These are phyloP conservation scores for Aphodius sticticus DNA, from an alignment of 2,888 invertebrate genomes.

Conservation along the genomic window DNA sequence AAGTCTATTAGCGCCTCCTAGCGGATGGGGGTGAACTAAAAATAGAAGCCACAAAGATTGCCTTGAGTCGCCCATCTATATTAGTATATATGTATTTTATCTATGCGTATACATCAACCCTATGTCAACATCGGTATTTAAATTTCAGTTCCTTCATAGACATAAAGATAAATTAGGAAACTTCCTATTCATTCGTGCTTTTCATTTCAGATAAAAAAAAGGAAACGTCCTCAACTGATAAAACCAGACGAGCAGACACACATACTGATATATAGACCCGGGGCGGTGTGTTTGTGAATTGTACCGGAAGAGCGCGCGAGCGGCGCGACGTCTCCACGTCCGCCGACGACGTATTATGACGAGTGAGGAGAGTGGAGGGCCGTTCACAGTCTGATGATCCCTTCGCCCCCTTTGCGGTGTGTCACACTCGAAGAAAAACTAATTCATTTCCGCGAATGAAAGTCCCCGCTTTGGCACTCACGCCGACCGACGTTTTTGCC, in stretches of 20 bases:
- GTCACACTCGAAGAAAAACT: neutral
- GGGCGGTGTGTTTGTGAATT: neutral
- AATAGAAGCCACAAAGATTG: no score
- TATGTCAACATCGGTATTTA: no score
- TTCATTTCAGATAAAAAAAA: neutral
- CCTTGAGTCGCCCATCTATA: no score
- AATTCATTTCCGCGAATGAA: constrained; percentile 4
- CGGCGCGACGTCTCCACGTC: neutral
- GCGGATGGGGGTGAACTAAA: no score
- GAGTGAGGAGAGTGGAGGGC: neutral
- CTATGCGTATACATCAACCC: no score
- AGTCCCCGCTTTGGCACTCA: neutral
- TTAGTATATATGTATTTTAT: no score
- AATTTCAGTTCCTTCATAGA: no score
- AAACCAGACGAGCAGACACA: neutral
- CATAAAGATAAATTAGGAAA: no score
- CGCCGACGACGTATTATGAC: neutral
- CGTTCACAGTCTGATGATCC: neutral
- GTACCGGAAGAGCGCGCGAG: neutral
- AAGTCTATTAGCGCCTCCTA: no score
- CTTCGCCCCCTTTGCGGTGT: neutral
- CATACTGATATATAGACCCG: neutral
- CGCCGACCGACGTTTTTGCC: neutral
- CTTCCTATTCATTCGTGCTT: neutral
- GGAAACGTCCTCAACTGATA: neutral